A percentile compares a stretch with the other conserved stretches of the same genome.
These are phyloP conservation scores for Myrmecophaga tridactyla DNA, from an alignment of 2,113 vertebrate genomes.

Conservation along the genomic window DNA sequence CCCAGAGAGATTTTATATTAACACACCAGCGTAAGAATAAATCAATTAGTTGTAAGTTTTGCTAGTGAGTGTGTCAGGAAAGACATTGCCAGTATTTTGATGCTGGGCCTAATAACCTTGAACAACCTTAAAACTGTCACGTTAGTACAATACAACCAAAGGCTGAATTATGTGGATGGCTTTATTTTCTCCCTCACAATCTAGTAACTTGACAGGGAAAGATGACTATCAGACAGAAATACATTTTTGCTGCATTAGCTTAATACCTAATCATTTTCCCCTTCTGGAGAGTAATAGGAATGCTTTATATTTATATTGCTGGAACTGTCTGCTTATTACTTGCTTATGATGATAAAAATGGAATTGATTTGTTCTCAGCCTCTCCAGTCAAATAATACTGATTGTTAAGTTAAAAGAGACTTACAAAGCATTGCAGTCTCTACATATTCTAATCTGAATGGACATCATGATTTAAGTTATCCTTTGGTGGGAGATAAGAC, in stretches of 20 bases:
- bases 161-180: background rate
- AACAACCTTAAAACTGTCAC: constrained; percentile 21
- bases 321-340: background rate
- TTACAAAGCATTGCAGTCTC: background rate
- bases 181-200: constrained; percentile 63
- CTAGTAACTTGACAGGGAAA: constrained; percentile 38
- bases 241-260: constrained; percentile 35
- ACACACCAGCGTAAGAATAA: background rate
- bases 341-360: constrained; percentile 14
- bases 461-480: background rate
- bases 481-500: background rate
- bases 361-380: background rate
- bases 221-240: constrained; percentile 33
- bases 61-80: background rate
- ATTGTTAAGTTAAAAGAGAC: background rate
- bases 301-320: background rate
- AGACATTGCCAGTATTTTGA: background rate
- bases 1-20: background rate
- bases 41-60: background rate
- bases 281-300: background rate
- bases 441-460: background rate
- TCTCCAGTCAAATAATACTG: background rate
- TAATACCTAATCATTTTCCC: constrained; percentile 45
- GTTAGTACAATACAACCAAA: background rate
- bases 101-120: constrained; percentile 28